These are phyloP conservation scores for Bombus superbus DNA, from an alignment of 1,140 invertebrate genomes.

Conservation along the genomic window DNA sequence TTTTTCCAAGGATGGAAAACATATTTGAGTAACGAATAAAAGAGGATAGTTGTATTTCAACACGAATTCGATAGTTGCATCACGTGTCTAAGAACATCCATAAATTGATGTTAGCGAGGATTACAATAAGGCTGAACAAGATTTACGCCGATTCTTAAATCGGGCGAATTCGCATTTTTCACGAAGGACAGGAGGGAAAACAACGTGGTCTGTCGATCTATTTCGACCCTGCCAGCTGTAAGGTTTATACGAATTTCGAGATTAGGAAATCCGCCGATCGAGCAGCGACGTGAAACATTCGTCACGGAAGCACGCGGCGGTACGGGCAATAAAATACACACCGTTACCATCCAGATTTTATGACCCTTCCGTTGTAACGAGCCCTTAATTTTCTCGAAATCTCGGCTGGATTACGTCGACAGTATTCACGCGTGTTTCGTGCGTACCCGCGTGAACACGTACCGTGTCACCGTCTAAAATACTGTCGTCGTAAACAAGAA, in stretches of 20 bases:
- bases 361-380: constrained; percentile 48
- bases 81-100: background rate
- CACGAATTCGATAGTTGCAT: background rate
- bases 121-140: background rate
- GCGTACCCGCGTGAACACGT: background rate
- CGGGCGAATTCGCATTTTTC: background rate
- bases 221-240: constrained; percentile 7
- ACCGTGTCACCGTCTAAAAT: background rate
- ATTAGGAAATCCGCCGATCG: constrained; percentile 34
- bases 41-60: background rate
- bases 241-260: constrained; percentile 52
- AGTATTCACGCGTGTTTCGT: no score
- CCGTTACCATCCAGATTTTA: constrained; percentile 56
- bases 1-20: background rate
- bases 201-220: background rate
- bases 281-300: background rate
- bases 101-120: constrained; percentile 9
- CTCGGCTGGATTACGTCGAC: constrained; percentile 21
- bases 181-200: background rate
- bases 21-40: background rate
- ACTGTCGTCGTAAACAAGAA: background rate
- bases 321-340: constrained; percentile 46
- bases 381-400: constrained; percentile 57
- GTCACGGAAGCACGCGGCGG: constrained; percentile 28
- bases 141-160: constrained; percentile 34